phyloP scores from a whole-genome alignment of 2,888 invertebrate genomes.

The Archips crataeganus region DNA sequence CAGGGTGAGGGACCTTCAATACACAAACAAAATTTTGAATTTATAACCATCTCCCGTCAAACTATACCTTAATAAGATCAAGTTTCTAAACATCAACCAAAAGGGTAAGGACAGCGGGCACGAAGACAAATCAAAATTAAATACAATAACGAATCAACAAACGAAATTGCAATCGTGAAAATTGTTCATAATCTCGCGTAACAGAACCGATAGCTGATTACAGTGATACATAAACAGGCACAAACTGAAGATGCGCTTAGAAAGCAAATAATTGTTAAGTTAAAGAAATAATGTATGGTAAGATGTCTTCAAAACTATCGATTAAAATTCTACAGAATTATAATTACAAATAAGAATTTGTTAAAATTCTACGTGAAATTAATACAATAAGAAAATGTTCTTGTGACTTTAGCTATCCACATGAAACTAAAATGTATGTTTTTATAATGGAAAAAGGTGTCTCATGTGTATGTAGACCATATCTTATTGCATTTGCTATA shows the following conservation, averaged over 20 bases:
- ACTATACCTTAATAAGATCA: constrained; percentile 58
- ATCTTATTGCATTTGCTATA: constrained; percentile 61
- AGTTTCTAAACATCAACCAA: constrained; percentile 72
- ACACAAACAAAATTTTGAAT: constrained; percentile 85
- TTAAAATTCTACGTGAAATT: constrained; percentile 11
- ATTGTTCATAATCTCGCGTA: constrained; percentile 22
- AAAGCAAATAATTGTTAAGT: constrained; percentile 16
- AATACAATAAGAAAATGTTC: constrained; percentile 59
- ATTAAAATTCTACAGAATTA: constrained; percentile 26
- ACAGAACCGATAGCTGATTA: constrained; percentile 19
- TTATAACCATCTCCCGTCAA: constrained; percentile 62
- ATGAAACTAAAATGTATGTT: not conserved
- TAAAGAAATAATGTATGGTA: constrained; percentile 5
- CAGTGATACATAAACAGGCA: constrained; percentile 38
- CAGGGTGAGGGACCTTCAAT: constrained; percentile 89
- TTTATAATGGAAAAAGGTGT: not conserved
- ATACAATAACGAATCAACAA: constrained; percentile 57
- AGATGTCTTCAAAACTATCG: constrained; percentile 11
- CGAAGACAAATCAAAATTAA: constrained; percentile 48
- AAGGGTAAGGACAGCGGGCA: constrained; percentile 66
- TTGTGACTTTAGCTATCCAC: not conserved
- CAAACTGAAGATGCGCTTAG: constrained; percentile 24
- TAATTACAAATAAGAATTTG: constrained; percentile 18
- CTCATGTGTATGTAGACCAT: constrained; percentile 46
- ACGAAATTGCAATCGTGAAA: constrained; percentile 47